Evolutionary conservation across 2,797 vertebrate genomes (phyloP), one percentile per base, ranked within the genome.

Genomic region (Lepus townsendii): DNA sequence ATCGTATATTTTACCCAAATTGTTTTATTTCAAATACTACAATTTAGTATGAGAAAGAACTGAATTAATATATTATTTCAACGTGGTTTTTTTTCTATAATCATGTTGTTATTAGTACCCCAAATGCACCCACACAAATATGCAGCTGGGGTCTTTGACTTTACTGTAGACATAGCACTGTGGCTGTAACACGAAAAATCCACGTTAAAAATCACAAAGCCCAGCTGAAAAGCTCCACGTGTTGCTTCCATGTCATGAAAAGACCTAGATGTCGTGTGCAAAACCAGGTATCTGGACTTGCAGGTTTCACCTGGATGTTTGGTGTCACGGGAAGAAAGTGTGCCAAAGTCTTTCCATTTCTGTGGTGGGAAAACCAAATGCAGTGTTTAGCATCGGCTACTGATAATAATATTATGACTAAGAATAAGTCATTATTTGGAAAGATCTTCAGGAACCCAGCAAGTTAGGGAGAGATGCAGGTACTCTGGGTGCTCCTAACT

Each of bases 391-490:
- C 17, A 97, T 91, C 57, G 75, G 96, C 91, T 85, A 95, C 95
- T 88, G 35, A 66, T 91, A 93, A 94, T 60, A 73, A 63, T 57
- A 20, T 57, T 42, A 32, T 3, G 54, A 19, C 75, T 86, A 62
- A 94, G 93, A 95, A 95, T 91, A 97, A 96, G 75, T 60, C 66
- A 80, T 69, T 30, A 77, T 95, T 97, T 95, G 89, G 87, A 96
- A 97, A 97, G 96, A 93, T 96, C 93, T 96, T 95, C 95, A 93
- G 93, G 96, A 95, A 0, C 85, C 95, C 77, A 93, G 95, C 91
- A 98, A 97, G 96, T 91, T 98, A 98, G 98, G 98, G 97, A 98
- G 97, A 98, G 98, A 98, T 98, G 98, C 94, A 97, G 96, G 98
- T 63, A 95, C 97, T 95, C 95, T 68, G 95, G 96, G 97, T 96